Conservation (phyloP, 2,888 invertebrate species). For the Chloroclysta siterata region DNA sequence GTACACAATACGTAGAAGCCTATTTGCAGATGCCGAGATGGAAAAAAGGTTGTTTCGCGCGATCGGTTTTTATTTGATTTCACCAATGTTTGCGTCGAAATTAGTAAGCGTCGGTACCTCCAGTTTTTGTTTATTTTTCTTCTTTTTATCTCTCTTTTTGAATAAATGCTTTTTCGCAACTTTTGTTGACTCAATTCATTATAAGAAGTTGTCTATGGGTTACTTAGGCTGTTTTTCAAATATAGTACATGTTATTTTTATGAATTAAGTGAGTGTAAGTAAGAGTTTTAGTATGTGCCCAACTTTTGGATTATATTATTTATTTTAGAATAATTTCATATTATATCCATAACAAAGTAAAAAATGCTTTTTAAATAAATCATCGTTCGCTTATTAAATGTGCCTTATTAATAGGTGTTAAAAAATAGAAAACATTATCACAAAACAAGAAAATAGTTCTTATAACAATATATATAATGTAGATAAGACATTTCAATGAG, state of each 20-base stretch:
- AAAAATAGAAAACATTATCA: too few relatives aligned
- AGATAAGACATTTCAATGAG: too few relatives aligned
- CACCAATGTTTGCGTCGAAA: conserved; percentile 79
- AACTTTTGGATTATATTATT: too few relatives aligned
- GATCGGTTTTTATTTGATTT: conserved; percentile 85
- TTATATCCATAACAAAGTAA: too few relatives aligned
- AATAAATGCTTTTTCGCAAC: background rate
- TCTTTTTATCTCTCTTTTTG: conserved; percentile 26
- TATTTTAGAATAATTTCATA: too few relatives aligned
- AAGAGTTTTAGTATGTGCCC: too few relatives aligned
- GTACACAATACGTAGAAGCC: conserved; percentile 52
- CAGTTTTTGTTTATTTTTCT: conserved; percentile 48
- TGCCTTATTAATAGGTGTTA: too few relatives aligned
- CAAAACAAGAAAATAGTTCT: too few relatives aligned
- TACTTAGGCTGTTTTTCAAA: background rate
- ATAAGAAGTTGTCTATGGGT: background rate
- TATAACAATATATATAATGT: too few relatives aligned
- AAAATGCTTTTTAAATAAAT: too few relatives aligned
- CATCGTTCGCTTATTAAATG: too few relatives aligned
- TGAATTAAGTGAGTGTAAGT: too few relatives aligned
- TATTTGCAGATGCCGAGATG: conserved; percentile 79
- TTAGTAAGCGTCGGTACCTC: conserved; percentile 68
- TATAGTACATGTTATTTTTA: background rate
- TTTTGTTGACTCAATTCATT: background rate
- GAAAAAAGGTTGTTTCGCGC: conserved; percentile 83